Base-by-base conservation (phyloP, 2,888 invertebrate species). In the Athalia circularis region DNA sequence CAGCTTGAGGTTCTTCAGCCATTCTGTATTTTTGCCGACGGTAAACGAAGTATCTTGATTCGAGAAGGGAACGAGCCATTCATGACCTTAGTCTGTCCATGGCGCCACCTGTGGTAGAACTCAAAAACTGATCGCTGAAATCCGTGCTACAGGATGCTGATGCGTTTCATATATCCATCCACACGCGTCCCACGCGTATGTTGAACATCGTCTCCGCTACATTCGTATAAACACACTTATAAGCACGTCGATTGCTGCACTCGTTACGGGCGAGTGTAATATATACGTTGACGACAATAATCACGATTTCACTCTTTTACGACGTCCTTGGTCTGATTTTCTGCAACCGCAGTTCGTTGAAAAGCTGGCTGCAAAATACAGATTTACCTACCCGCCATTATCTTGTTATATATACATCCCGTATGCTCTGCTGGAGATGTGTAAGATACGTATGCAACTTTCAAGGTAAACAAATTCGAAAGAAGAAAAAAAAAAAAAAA, bases 301-400 rank as follows among this genome's bases (percentile, higher is more conserved):
- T 52, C n/a, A 72, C 59, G 57, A 72, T 72, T 57, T 45, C n/a
- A 72, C 59, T 59, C 13, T 47, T 72, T 72, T 72, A 72, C 29
- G 29, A 72, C 72, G 72, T 72, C 72, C 72, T 72, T 72, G 72
- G 57, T 72, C 72, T 47, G 72, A 1, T 72, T 72, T 59, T 59
- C 54, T n/a, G 52, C 57, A 57, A 47, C 3, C 48, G 67, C 67
- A 67, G 45, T 59, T 47, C 11, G 11, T 54, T 54, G 29, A 29
- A 5, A n/a, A 11, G 54, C 7, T 7, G 54, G 54, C 54, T 7
- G n/a, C 54, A 54, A 54, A 11, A 9, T 9, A 54, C 54, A 4
- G 3, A 54, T n/a, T 29, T 11, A 11, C n/a, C 9, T 54, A 54
- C 54, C 11, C 54, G n/a, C 7, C 54, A 54, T 54, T n/a, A 7